A percentile compares a stretch with the other conserved stretches of the same genome.
These are phyloP conservation scores for Proctacanthus coquilletti DNA, from an alignment of 1,140 invertebrate genomes.

Conservation along the genomic window DNA sequence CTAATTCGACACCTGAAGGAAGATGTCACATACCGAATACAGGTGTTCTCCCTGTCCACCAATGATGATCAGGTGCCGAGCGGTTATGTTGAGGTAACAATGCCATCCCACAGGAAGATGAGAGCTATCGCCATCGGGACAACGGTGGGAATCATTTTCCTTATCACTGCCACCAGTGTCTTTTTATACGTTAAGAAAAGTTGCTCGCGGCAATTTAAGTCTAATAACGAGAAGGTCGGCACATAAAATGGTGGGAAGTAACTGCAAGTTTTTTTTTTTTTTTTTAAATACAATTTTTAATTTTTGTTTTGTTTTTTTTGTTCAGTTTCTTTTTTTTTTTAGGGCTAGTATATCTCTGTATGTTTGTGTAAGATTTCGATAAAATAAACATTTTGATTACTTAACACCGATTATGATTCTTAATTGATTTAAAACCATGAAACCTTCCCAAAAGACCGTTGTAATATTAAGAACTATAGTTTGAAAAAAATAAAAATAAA, in stretches of 20 bases:
- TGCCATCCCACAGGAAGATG: constrained; percentile 43
- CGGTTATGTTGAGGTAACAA: constrained; percentile 36
- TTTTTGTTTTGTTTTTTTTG: too few species aligned
- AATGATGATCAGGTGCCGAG: constrained; percentile 38
- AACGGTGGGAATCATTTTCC: constrained; percentile 40
- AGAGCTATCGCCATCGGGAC: constrained; percentile 45
- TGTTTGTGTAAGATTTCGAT: too few species aligned
- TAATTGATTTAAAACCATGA: too few species aligned
- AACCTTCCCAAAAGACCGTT: too few species aligned
- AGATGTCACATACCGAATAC: constrained; percentile 46
- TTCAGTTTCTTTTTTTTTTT: too few species aligned
- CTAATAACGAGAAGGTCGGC: background rate
- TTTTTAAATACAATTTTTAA: background rate
- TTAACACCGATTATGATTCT: too few species aligned
- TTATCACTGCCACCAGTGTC: constrained; percentile 36
- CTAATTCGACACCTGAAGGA: constrained; percentile 45
- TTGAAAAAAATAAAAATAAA: too few species aligned
- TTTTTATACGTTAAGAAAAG: constrained; percentile 38
- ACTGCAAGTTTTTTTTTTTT: background rate
- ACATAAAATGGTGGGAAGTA: background rate
- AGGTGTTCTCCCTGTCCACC: constrained; percentile 42
- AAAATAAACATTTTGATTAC: too few species aligned
- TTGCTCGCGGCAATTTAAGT: constrained; percentile 17
- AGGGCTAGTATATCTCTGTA: too few species aligned
- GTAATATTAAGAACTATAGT: too few species aligned